Conservation (phyloP, 1,140 invertebrate species). For the Danaus melanippus region DNA sequence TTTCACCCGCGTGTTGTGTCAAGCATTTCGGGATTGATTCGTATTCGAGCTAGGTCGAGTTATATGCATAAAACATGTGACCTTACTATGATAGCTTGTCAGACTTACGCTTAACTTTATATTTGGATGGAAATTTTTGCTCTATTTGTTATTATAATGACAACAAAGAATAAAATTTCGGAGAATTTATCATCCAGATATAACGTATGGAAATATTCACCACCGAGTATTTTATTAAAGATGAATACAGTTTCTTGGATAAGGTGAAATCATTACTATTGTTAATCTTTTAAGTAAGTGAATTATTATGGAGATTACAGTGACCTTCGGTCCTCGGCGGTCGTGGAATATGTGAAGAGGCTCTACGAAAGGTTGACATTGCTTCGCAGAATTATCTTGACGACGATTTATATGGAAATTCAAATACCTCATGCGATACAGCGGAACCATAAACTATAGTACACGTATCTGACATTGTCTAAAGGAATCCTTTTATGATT, state of each 20-base stretch:
- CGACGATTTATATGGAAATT: constrained; percentile 46
- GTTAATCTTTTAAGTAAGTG: no score
- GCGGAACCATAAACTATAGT: constrained; percentile 6
- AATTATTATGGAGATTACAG: constrained; percentile 11
- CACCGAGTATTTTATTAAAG: no score
- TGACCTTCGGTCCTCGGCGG: constrained; percentile 24
- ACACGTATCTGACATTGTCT: constrained; percentile 8
- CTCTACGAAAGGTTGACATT: constrained; percentile 29
- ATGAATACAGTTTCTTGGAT: no score
- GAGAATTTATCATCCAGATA: no score
- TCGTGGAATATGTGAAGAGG: constrained; percentile 34
- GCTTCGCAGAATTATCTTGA: constrained; percentile 34
- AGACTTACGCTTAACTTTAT: constrained; percentile 2
- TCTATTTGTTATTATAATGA: no score
- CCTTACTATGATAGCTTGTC: constrained; percentile 30
- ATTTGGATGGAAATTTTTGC: no score
- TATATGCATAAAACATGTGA: constrained; percentile 54
- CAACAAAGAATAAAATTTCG: no score
- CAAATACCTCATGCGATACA: constrained; percentile 11
- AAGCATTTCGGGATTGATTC: constrained; percentile 36
- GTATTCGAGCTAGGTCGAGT: constrained; percentile 30
- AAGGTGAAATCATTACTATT: no score
- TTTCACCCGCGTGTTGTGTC: not conserved
- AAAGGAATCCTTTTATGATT: constrained; percentile 1
- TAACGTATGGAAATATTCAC: no score